A percentile compares a stretch with the other conserved stretches of the same genome.
Conservation (phyloP, 2,888 invertebrate species). For the Microdon myrmicae region DNA sequence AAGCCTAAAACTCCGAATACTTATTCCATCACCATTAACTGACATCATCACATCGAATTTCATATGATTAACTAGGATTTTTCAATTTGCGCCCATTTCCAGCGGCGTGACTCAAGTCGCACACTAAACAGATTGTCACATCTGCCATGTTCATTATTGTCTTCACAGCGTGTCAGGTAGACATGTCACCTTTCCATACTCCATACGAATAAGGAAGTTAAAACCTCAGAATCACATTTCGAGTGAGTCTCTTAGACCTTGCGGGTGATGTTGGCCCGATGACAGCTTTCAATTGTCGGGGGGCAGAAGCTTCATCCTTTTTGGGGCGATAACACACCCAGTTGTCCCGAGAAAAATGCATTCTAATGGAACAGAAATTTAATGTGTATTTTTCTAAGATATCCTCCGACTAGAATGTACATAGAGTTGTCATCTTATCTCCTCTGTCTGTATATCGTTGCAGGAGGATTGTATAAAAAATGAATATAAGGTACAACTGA, state of each 20-base stretch:
- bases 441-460: conserved; percentile 31
- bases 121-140: no score
- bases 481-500: conserved; percentile 61
- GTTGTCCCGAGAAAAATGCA: conserved; percentile 37
- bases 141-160: no score
- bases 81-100: no score
- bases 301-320: conserved; percentile 21
- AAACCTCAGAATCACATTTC: conserved; percentile 4
- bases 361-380: conserved; percentile 20
- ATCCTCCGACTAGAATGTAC: conserved; percentile 43
- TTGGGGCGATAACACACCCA: conserved; percentile 41
- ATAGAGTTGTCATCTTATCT: conserved; percentile 36
- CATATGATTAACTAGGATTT: no score
- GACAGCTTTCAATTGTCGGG: conserved; percentile 34
- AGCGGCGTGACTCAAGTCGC: no score
- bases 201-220: conserved; percentile 20
- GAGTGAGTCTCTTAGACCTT: no score
- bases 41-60: no score
- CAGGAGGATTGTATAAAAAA: conserved; percentile 53
- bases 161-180: no score
- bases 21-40: no score
- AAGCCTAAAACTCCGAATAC: no score
- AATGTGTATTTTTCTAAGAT: conserved; percentile 9
- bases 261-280: conserved; percentile 24
- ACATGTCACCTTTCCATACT: conserved; percentile 12